A percentile compares a stretch with the other conserved stretches of the same genome.
Evolutionary conservation across 1,140 invertebrate species (phyloP).

Genomic region (Latrodectus geometricus): DNA sequence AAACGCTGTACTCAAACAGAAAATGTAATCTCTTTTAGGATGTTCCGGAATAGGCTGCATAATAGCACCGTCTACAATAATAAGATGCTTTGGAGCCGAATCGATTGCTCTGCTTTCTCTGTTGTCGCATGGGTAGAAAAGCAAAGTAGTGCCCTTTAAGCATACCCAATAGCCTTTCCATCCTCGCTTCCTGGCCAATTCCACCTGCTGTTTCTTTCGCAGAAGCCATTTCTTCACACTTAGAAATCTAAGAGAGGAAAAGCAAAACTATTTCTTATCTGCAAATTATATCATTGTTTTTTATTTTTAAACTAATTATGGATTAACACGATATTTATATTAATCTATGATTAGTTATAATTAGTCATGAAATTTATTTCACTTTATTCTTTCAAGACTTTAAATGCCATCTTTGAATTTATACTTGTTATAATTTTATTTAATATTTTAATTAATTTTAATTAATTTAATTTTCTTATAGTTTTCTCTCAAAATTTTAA

Average conservation of each 20-base stretch:
- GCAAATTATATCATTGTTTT: no score
- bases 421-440: no score
- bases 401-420: no score
- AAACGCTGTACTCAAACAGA: conserved; percentile 97
- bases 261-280: no score
- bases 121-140: conserved; percentile 89
- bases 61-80: conserved; percentile 96
- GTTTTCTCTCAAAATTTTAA: no score
- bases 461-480: no score
- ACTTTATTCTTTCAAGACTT: no score
- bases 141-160: conserved; percentile 94
- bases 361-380: no score
- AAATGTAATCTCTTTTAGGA: conserved; percentile 96
- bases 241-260: conserved; percentile 82
- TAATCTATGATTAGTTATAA: no score
- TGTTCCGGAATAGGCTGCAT: conserved; percentile 99
- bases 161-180: conserved; percentile 99
- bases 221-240: conserved; percentile 98
- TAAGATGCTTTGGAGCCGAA: conserved; percentile 92
- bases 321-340: no score
- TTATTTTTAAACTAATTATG: no score
- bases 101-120: conserved; percentile 77
- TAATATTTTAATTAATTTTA: no score
- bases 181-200: conserved; percentile 91
- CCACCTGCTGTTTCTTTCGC: conserved; percentile 91